Conservation (phyloP, 2,797 vertebrate genomes). For the Morus bassanus region DNA sequence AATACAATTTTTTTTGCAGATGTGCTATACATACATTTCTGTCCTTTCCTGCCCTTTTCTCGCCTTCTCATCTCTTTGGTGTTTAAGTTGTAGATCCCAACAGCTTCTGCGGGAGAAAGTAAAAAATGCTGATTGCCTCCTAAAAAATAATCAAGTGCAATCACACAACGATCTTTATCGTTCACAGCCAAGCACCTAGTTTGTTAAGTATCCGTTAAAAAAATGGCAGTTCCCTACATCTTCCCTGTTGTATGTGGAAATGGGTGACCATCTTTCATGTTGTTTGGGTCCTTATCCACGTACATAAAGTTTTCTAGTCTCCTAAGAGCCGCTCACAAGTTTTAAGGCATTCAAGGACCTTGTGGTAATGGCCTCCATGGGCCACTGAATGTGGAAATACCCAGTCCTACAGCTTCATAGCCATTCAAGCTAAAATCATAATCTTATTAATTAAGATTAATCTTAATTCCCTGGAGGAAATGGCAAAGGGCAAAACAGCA, state of each 20-base stretch:
- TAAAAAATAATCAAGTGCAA: neutral
- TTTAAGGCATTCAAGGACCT: neutral
- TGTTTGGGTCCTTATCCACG: neutral
- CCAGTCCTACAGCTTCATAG: neutral
- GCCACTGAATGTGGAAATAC: neutral
- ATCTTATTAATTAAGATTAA: neutral
- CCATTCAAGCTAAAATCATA: neutral
- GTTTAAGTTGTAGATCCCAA: neutral
- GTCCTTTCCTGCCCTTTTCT: neutral
- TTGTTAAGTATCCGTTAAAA: neutral
- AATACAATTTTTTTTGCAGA: neutral
- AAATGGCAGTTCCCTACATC: neutral
- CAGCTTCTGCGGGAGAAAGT: neutral
- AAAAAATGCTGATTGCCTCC: neutral
- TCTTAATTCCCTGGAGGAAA: neutral
- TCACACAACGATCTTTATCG: neutral
- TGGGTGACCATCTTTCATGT: neutral
- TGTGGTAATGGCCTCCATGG: rapidly evolving
- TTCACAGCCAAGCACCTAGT: neutral
- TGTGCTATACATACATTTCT: neutral
- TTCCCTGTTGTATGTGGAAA: neutral
- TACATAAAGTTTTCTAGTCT: neutral
- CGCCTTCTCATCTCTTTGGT: neutral
- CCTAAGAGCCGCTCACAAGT: neutral
- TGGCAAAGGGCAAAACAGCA: neutral